Evolutionary conservation across 2,113 vertebrate species (phyloP), one percentile per base, ranked within the genome.

Genomic region (Catharus fuscescens): DNA sequence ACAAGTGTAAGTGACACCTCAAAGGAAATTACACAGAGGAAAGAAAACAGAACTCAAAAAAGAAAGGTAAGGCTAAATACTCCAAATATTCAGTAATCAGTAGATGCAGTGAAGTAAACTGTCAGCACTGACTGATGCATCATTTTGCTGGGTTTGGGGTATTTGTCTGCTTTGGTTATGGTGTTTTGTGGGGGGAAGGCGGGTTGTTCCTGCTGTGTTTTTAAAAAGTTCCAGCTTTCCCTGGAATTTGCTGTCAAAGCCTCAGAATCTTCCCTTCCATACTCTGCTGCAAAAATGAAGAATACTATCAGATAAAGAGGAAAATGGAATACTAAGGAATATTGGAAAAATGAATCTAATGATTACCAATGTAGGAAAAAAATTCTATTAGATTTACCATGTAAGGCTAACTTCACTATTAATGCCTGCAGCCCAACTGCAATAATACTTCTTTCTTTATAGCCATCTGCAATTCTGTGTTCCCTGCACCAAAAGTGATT

Each of bases 71-170:
- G 9, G 6, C 19, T 57, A n/a, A 87, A 53, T 18, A 66, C 6
- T 5, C 32, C 59, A 21, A 86, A 53, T 19, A 69, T 19, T 44
- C 54, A 76, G 38, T 24, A 19, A 93, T 59, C 40, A 36, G 10
- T 45, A 77, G 5, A 72, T 14, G 1, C 45, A 84, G 14, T 16
- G 14, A 36, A n/a, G 19, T 40, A 45, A 62, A 34, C 10, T 48
- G 42, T 38, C 59, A 77, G 44, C 44, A 69, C 18, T 38, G 23
- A 71, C 24, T 10, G 10, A 24, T 34, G 31, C 5, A 79, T 5
- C 0, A 0, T 28, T 76, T 47, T 52, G 31, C 18, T 54, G 53
- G 4, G 5, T 62, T 78, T 71, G 18, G 10, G 7, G 4, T 52
- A 45, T 18, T 77, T 36, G 9, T 40, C 26, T 59, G 40, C 8